Base-by-base conservation (phyloP, 2,797 vertebrate species). In the Lithobates sylvaticus region DNA sequence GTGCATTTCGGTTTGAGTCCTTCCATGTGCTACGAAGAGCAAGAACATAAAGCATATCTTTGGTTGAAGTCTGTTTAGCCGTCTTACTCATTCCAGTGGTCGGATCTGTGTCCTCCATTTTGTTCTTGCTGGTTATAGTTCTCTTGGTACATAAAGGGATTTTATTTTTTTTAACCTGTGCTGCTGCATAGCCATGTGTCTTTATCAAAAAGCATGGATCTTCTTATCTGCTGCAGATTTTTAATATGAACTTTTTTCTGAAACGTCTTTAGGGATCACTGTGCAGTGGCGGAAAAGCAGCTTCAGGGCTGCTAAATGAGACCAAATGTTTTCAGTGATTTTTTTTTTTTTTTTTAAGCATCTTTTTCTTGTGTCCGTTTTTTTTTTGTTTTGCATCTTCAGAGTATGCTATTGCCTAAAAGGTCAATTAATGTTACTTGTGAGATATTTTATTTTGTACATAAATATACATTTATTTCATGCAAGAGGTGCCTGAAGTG, bases 401-500 rank as follows among this genome's bases (percentile, higher is more conserved):
- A 86, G 88, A 80, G 27, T 26, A 27, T 15, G n/a, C 76, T 89
- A 90, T 93, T 91, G 88, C 89, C 91, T 75, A 90, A 92, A 81
- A 86, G 91, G 93, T 92, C 92, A 86, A 89, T 87, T 89, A 89
- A 92, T 92, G 89, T 92, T 91, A 93, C 92, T 90, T 90, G 75
- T 94, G 93, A 93, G 29, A 70, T 92, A 94, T 90, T 80, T 89
- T 92, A 91, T 92, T 94, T 92, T 94, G 93, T 94, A 93, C 78
- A 92, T 94, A 91, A 93, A 92, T 93, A 85, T 94, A 93, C 93
- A 92, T 95, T 90, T 89, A 91, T 94, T 83, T 93, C 90, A 92
- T 93, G 92, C 94, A 95, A 93, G 96, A 96, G 91, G 92, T 93
- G 92, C 94, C 89, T 90, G 93, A 91, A 90, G 88, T 83, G 89